Evolutionary conservation across 1,140 invertebrate species (phyloP), one percentile per base, ranked within the genome.

Genomic region (Lepeophtheirus salmonis): DNA sequence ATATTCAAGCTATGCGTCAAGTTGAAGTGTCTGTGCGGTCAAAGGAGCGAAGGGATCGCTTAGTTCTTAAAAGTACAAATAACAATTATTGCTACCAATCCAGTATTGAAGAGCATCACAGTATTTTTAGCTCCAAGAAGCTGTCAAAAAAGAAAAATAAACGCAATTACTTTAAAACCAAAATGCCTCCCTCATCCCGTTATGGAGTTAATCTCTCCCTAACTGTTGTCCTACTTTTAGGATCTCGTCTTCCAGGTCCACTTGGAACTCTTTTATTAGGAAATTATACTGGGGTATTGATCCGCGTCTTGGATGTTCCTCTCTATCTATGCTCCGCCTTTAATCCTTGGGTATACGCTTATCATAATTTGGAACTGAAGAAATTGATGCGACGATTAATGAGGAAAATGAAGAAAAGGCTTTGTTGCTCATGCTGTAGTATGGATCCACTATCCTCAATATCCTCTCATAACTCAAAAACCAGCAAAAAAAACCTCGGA

Each of bases 341-440:
- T n/a, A 57, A 57, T 18, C 55, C 55, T 2, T 57, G 55, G 55
- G n/a, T 57, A 16, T 57, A 26, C 16, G 55, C 23, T n/a, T 57
- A 57, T 41, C 55, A 57, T n/a, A 57, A 57, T 20, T 2, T 57
- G 10, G 55, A 57, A n/a, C 17, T 57, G 13, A 57, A 57, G n/a
- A 20, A 20, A 2, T 12, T 26, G 26, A 57, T 57, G 55, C 55
- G 26, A 18, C 2, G 55, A 2, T 18, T 25, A n/a, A 25, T 57
- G 4, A 14, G 52, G 13, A 20, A 20, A 4, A 54, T 54, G n/a
- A 41, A 41, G n/a, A 41, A 41, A n/a, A 41, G 6, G 6, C 30
- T 41, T 41, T 41, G 30, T n/a, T n/a, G 30, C 30, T 41, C 6
- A 6, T 10, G 30, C 30, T 41, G 6, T 41, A 41, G 30, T 10